A percentile compares a stretch with the other conserved stretches of the same genome.
Conservation (phyloP, 2,797 vertebrate genomes). For the Psittacula derbiana region DNA sequence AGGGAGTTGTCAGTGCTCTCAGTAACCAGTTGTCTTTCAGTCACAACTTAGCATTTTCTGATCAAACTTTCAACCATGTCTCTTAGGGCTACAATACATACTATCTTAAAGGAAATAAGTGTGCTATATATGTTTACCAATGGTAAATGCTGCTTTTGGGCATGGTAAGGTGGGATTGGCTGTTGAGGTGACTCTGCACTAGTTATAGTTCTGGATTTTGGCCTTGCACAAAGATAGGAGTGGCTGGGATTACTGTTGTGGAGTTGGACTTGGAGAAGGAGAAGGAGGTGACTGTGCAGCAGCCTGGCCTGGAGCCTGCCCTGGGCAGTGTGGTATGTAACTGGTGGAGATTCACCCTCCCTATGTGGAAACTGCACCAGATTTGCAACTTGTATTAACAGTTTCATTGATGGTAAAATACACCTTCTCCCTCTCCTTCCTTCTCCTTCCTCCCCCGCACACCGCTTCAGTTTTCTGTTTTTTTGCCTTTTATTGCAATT, state of each 20-base stretch:
- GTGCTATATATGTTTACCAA: fast-evolving
- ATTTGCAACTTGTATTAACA: background rate
- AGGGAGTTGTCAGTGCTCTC: background rate
- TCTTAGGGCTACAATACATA: background rate
- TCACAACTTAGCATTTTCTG: background rate
- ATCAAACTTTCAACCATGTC: fast-evolving
- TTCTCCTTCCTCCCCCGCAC: background rate
- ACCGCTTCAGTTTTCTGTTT: background rate
- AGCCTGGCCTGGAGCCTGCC: background rate
- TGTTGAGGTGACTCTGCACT: background rate
- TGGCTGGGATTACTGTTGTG: background rate
- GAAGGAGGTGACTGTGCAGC: background rate
- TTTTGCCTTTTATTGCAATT: background rate
- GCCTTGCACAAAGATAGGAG: fast-evolving
- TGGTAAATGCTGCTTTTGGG: background rate
- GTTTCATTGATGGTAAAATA: background rate
- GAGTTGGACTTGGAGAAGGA: background rate
- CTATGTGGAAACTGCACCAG: fast-evolving
- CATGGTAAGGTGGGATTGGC: background rate
- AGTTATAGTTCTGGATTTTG: background rate
- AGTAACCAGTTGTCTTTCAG: background rate
- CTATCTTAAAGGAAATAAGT: background rate
- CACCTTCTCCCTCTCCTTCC: fast-evolving
- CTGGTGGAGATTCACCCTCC: background rate
- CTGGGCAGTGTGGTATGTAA: fast-evolving